Evolutionary conservation across 2,113 vertebrate species (phyloP).

Genomic region (Ammodytes dubius): DNA sequence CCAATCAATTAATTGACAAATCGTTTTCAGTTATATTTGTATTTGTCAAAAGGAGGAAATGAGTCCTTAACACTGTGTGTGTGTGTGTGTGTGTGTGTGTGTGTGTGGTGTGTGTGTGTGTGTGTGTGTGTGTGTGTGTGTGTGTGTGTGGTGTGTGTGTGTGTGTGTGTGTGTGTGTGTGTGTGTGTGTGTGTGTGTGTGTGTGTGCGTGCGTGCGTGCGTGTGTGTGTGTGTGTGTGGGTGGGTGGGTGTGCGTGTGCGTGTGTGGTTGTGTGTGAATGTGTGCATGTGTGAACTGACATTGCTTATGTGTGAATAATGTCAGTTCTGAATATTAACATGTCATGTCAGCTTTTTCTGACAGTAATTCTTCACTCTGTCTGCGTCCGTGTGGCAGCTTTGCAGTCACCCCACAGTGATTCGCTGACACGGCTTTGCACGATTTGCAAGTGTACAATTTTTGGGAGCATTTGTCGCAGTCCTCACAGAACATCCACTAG

Average conservation of each 20-base stretch:
- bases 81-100: not conserved
- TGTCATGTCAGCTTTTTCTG: not conserved
- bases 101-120: not conserved
- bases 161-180: not conserved
- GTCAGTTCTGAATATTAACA: slow-evolving; percentile 14
- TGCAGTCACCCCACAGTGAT: not conserved
- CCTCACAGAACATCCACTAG: not conserved
- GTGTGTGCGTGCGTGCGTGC: not conserved
- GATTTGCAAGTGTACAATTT: slow-evolving; percentile 46
- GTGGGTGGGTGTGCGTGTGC: not conserved
- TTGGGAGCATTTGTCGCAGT: slow-evolving; percentile 24
- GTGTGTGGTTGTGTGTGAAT: not conserved
- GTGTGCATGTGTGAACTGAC: too few species aligned
- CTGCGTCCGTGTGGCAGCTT: slow-evolving; percentile 22
- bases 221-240: not conserved
- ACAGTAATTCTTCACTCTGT: not conserved
- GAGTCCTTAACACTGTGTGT: not conserved
- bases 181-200: not conserved
- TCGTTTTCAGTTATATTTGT: not conserved
- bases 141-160: not conserved
- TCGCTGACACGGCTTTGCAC: slow-evolving; percentile 23
- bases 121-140: not conserved
- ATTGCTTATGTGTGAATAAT: not conserved
- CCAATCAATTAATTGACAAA: not conserved
- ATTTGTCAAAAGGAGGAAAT: not conserved